These are phyloP conservation scores for Tribolium freemani DNA, from an alignment of 2,888 invertebrate species.

Conservation along the genomic window DNA sequence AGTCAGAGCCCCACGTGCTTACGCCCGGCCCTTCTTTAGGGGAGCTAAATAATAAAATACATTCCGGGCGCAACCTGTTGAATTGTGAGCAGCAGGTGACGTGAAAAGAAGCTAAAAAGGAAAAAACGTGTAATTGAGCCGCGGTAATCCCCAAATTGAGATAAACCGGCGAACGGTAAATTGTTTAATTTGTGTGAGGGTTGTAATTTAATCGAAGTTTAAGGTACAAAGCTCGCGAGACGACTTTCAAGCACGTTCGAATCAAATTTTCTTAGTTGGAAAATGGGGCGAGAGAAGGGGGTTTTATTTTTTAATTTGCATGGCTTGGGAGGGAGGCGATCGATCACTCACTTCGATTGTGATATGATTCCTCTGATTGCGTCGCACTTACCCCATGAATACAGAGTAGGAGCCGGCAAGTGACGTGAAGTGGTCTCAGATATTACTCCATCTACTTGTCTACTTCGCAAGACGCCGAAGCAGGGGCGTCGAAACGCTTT, in stretches of 20 bases:
- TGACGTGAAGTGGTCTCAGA: constrained; percentile 67
- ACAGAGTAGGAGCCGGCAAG: constrained; percentile 63
- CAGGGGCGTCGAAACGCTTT: constrained; percentile 17
- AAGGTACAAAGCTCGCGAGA: constrained; percentile 33
- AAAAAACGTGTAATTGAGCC: constrained; percentile 56
- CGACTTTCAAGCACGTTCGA: constrained; percentile 13
- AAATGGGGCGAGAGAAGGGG: background rate
- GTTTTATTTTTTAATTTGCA: constrained; percentile 42
- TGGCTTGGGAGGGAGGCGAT: constrained; percentile 20
- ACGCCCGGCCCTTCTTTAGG: background rate
- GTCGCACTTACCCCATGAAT: constrained; percentile 59
- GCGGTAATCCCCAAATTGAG: constrained; percentile 59
- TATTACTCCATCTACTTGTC: constrained; percentile 53
- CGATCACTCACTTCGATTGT: constrained; percentile 49
- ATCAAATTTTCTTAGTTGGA: background rate
- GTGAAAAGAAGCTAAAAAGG: constrained; percentile 39
- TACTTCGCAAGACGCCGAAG: constrained; percentile 34
- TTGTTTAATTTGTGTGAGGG: constrained; percentile 59
- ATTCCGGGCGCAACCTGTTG: constrained; percentile 62
- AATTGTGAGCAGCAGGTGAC: constrained; percentile 52
- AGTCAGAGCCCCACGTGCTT: constrained; percentile 20
- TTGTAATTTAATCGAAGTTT: constrained; percentile 54
- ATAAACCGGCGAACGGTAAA: constrained; percentile 56
- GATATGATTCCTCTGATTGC: constrained; percentile 59
- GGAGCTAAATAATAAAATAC: constrained; percentile 60